These are phyloP conservation scores for Oenanthe melanoleuca DNA, from an alignment of 2,113 vertebrate species.

Conservation along the genomic window DNA sequence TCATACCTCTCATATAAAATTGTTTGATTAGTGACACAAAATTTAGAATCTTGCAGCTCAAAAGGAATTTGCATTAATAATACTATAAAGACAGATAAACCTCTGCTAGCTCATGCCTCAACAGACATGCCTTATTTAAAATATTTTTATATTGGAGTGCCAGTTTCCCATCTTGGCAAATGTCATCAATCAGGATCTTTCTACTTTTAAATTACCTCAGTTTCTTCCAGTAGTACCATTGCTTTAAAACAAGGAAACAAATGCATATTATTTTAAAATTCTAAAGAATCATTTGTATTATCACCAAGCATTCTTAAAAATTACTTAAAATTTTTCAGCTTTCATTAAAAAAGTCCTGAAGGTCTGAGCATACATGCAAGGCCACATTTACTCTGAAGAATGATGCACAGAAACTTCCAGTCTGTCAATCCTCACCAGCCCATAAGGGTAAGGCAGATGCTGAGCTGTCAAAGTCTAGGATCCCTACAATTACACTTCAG, in stretches of 20 bases:
- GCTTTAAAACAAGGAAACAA: background rate
- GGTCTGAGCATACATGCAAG: background rate
- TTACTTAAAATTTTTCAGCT: background rate
- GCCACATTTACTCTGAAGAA: background rate
- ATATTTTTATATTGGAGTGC: background rate
- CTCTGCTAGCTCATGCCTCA: background rate
- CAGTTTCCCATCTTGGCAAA: background rate
- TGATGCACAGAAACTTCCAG: background rate
- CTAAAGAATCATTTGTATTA: background rate
- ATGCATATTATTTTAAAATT: background rate
- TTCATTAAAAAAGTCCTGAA: background rate
- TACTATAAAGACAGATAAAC: background rate
- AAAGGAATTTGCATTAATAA: conserved; percentile 11
- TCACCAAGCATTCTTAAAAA: background rate
- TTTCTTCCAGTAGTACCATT: background rate
- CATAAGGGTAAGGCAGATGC: background rate
- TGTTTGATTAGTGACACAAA: background rate
- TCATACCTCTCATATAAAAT: background rate
- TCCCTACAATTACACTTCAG: background rate
- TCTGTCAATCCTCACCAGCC: background rate
- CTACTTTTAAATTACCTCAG: background rate
- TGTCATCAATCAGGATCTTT: background rate
- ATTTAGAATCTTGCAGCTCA: background rate
- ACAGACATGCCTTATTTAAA: background rate
- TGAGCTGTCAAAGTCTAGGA: background rate